Conservation (phyloP, 1,140 invertebrate species). For the Hycleus phaleratus region DNA sequence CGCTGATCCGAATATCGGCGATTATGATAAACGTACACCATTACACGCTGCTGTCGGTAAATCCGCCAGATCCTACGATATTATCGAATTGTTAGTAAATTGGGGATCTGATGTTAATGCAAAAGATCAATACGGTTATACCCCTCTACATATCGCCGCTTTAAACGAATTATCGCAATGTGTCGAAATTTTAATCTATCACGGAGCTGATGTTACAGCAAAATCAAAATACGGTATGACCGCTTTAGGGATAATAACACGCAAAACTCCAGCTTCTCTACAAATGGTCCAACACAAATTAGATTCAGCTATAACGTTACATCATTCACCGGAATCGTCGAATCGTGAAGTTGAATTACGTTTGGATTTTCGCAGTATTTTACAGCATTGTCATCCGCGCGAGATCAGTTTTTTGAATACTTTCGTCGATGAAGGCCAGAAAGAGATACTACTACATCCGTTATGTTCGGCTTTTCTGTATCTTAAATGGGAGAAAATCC, state of each 20-base stretch:
- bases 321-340: slow-evolving; percentile 66
- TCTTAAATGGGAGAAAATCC: slow-evolving; percentile 81
- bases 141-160: slow-evolving; percentile 79
- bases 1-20: slow-evolving; percentile 64
- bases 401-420: slow-evolving; percentile 76
- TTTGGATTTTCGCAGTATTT: slow-evolving; percentile 67
- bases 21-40: slow-evolving; percentile 68
- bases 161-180: slow-evolving; percentile 75
- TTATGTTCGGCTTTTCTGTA: slow-evolving; percentile 75
- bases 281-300: slow-evolving; percentile 68
- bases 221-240: slow-evolving; percentile 75
- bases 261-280: slow-evolving; percentile 74
- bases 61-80: slow-evolving; percentile 63
- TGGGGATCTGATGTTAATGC: slow-evolving; percentile 77
- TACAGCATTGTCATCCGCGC: slow-evolving; percentile 68
- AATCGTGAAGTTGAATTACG: slow-evolving; percentile 74
- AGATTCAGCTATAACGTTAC: slow-evolving; percentile 67
- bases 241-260: slow-evolving; percentile 69
- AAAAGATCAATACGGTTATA: slow-evolving; percentile 82
- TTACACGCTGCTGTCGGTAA: slow-evolving; percentile 72
- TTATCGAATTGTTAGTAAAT: slow-evolving; percentile 63
- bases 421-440: slow-evolving; percentile 75
- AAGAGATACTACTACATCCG: slow-evolving; percentile 73
- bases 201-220: slow-evolving; percentile 77
- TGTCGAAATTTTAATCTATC: slow-evolving; percentile 71